Base-by-base conservation (phyloP, 1,140 invertebrate genomes). In the Hyposmocoma kahamanoa region DNA sequence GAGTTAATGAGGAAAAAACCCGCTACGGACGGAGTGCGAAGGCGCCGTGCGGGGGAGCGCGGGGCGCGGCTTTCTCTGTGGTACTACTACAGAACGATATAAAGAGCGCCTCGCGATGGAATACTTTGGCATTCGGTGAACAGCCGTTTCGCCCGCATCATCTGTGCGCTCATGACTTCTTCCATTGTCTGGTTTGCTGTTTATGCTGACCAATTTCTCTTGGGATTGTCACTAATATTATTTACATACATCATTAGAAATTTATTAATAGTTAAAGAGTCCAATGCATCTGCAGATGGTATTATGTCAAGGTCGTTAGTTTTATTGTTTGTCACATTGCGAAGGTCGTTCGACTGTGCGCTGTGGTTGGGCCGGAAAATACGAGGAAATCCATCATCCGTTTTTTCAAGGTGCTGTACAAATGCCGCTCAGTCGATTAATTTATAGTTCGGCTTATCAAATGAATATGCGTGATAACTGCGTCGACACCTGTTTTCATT, bases 1-100 rank as follows among this genome's bases (percentile, higher is more conserved):
- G 59, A 69, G 65, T 62, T 78, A 80, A 80, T 68, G 74, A 85
- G 82, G 82, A 85, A 85, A 85, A 85, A 83, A 83, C 82, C 81
- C 75, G 73, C 71, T 73, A 69, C 55, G 53, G 65, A 62, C 61
- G 53, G 65, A 67, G 62, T 56, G 59, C 61, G 65, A 60, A 59
- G 70, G 58, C 62, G 55, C 41, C 49, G 72, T 49, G 71, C 64
- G 72, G 66, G 67, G 72, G 60, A 63, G 72, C 58, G 76, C 72
- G 77, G 70, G 60, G 73, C 56, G 79, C 67, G 82, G 79, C 79
- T 83, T 83, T 82, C 78, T 79, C 78, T 79, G 62, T 62, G 56
- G 63, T 61, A 71, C 70, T 61, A 71, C 70, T 51, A 56, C 63
- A 64, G 62, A 54, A 59, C 72, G 67, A 78, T 85, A 85, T 85